These are phyloP conservation scores for Furcifer pardalis DNA, from an alignment of 2,797 vertebrate genomes.

Conservation along the genomic window DNA sequence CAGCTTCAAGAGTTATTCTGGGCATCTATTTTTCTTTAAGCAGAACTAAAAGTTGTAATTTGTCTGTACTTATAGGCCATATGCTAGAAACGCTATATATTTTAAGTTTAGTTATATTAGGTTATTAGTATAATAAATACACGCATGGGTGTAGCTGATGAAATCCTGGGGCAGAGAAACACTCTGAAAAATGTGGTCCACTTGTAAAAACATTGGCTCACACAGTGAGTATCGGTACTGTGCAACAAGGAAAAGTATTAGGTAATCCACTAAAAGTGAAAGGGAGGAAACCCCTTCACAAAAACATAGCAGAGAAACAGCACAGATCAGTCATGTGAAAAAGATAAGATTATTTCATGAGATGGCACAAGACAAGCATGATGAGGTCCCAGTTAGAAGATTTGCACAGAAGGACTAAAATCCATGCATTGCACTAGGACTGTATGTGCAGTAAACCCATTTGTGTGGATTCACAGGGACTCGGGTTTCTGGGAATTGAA, in stretches of 20 bases:
- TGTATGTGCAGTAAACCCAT: too few relatives aligned
- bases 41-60: conserved; percentile 40
- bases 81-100: conserved; percentile 32
- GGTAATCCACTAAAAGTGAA: neutral
- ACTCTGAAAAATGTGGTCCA: conserved; percentile 3
- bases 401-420: neutral
- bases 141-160: conserved; percentile 10
- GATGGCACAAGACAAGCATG: neutral
- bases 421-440: too few relatives aligned
- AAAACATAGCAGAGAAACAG: neutral
- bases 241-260: neutral
- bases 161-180: conserved; percentile 40
- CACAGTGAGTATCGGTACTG: neutral
- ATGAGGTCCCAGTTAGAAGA: neutral
- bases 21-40: neutral
- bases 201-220: conserved; percentile 32
- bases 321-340: neutral
- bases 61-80: conserved; percentile 20
- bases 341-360: neutral
- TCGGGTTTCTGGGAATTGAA: too few relatives aligned
- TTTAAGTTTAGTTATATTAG: conserved; percentile 40
- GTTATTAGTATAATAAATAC: conserved; percentile 49
- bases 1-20: conserved; percentile 33
- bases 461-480: too few relatives aligned
- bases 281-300: neutral